Evolutionary conservation across 2,113 vertebrate genomes (phyloP).

Genomic region (Ochotona princeps): DNA sequence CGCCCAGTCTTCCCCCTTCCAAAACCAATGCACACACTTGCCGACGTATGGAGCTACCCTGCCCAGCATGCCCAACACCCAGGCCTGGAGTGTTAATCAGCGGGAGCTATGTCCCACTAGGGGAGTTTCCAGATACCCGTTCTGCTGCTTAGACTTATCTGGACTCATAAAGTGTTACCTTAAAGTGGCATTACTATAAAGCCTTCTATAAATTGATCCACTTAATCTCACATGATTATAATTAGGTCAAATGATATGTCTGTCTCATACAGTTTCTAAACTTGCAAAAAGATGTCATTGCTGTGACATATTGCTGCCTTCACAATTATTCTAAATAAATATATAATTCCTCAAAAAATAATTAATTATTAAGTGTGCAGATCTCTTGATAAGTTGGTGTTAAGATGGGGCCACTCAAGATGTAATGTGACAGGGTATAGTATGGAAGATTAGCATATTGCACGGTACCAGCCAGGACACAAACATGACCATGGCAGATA

Average conservation of each 20-base stretch:
- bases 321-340: neutral
- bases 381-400: neutral
- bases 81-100: too few species aligned
- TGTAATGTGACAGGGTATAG: neutral
- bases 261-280: neutral
- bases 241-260: neutral
- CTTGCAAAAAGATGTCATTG: neutral
- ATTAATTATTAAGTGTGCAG: neutral
- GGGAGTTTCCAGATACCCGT: too few species aligned
- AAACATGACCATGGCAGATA: neutral
- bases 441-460: neutral
- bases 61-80: too few species aligned
- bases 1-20: too few species aligned
- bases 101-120: too few species aligned
- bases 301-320: conserved; percentile 24
- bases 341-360: neutral
- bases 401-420: neutral
- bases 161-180: too few species aligned
- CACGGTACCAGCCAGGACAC: neutral
- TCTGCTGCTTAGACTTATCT: too few species aligned
- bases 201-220: neutral
- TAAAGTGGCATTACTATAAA: neutral
- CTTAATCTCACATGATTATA: neutral
- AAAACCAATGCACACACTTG: too few species aligned
- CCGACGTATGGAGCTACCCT: too few species aligned